Base-by-base conservation (phyloP, 2,888 invertebrate genomes). In the Glomeris marginata region DNA sequence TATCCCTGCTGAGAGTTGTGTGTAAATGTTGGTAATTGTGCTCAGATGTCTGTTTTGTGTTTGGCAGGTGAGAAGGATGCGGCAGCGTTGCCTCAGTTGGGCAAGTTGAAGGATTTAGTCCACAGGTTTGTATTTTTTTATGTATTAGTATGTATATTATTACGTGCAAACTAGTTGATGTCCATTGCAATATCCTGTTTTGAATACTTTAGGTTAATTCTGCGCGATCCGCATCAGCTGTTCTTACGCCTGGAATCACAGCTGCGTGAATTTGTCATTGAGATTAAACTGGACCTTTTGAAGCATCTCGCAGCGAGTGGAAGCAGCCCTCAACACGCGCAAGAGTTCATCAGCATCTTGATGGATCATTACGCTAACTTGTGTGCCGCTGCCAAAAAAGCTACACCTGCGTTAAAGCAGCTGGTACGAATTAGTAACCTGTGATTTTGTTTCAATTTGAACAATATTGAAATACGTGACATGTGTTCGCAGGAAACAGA, bases 281-380 rank as follows among this genome's bases (percentile, higher is more conserved):
- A 77, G 62, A 73, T 77, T 56, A 77, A 76, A 61, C 73, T 75
- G 60, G 70, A 69, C 53, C 68, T 75, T 53, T 64, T 74, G 54
- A 69, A 72, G 58, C 70, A 73, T 56, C 60, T 74, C 38, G 68
- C 70, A 40, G 59, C 61, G 34, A 70, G 72, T 47, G 66, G 66
- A 59, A 69, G 70, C 60, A 68, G 74, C 47, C 69, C 70, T 16
- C 68, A 70, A 55, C 65, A 73, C 55, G 73, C 75, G 49, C 68
- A 70, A 61, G 64, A 69, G 52, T 74, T 76, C 63, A 68, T 76
- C 53, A 68, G 69, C 52, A 74, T 73, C 58, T 66, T 79, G 55
- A 67, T 78, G 57, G 74, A 76, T 56, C 76, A 76, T 57, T 80
- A 78, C 61, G 72, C 74, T 59, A 75, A 74, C 54, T 68, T 79